Evolutionary conservation across 2,888 invertebrate genomes (phyloP), one percentile per base, ranked within the genome.

Genomic region (Tetheella fluctuosa): DNA sequence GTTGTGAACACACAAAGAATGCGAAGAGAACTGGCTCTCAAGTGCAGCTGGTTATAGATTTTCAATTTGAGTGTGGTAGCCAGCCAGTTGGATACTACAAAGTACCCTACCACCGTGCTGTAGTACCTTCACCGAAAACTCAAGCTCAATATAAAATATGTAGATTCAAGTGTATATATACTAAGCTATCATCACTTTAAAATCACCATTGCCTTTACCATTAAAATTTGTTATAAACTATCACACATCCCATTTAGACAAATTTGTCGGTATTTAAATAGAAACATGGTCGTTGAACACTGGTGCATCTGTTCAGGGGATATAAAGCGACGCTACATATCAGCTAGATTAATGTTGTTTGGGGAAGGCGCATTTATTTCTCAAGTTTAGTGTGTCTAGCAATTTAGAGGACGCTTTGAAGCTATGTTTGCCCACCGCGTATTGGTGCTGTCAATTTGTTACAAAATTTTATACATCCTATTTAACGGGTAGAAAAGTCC

Each of bases 281-380:
- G 28, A 70, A 70, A 68, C 66, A 61, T 68, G 65, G 60, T 59
- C 65, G 65, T 60, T 55, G 48, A 52, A 53, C 60, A 54, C 57
- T 34, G 64, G 39, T 62, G 62, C 71, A 71, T 69, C 67, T 71
- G 67, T 61, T 58, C 48, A 39, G 56, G 53, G 20, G 54, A 23
- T 60, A 58, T 56, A 60, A 48, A 25, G 30, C 55, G 52, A 25
- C 28, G 54, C 25, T 30, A 54, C 57, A 23, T 59, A 54, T 54
- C 59, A 59, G 54, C 68, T 61, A 67, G 62, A 70, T 61, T 67
- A 67, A 69, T 69, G 55, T 48, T 65, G 63, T 70, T 65, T 67
- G 65, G 34, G 13, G 55, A 65, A 67, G 63, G 60, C 63, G 39
- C 65, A 69, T 69, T 65, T 67, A 62, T 67, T 63, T 65, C 62